These are phyloP conservation scores for Gambelia wislizenii DNA, from an alignment of 2,797 vertebrate species.

Conservation along the genomic window DNA sequence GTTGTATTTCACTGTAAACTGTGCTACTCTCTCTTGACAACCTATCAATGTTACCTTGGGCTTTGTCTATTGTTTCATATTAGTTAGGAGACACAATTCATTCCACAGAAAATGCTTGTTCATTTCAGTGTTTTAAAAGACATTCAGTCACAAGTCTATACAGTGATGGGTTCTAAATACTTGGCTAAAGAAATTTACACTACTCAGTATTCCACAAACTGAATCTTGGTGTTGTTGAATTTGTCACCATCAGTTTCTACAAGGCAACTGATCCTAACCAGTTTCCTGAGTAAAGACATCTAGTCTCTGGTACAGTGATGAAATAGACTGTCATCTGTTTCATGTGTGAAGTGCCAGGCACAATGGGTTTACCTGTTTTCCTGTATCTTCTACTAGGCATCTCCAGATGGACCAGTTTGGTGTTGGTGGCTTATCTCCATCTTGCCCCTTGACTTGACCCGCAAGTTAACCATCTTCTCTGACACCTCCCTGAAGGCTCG, in stretches of 20 bases:
- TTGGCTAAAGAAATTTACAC: background rate
- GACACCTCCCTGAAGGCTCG: conserved; percentile 86
- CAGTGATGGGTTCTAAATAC: background rate
- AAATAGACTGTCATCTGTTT: background rate
- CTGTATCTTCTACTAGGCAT: conserved; percentile 77
- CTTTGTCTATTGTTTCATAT: background rate
- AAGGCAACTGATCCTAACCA: too few species aligned
- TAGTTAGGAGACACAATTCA: background rate
- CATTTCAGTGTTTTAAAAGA: background rate
- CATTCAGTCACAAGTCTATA: background rate
- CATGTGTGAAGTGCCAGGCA: background rate
- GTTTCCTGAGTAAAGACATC: too few species aligned
- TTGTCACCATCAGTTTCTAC: background rate
- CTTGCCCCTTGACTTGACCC: conserved; percentile 87
- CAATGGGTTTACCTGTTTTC: background rate
- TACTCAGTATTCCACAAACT: background rate
- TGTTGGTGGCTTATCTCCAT: conserved; percentile 94
- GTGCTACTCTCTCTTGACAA: background rate
- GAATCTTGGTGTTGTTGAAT: background rate
- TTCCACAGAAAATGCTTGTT: background rate
- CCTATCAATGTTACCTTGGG: background rate
- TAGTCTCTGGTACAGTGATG: too few species aligned
- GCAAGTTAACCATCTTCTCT: conserved; percentile 88
- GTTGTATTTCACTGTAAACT: background rate
- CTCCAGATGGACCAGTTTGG: conserved; percentile 86